phyloP scores from a whole-genome alignment of 2,113 vertebrate genomes.

The Eira barbara region DNA sequence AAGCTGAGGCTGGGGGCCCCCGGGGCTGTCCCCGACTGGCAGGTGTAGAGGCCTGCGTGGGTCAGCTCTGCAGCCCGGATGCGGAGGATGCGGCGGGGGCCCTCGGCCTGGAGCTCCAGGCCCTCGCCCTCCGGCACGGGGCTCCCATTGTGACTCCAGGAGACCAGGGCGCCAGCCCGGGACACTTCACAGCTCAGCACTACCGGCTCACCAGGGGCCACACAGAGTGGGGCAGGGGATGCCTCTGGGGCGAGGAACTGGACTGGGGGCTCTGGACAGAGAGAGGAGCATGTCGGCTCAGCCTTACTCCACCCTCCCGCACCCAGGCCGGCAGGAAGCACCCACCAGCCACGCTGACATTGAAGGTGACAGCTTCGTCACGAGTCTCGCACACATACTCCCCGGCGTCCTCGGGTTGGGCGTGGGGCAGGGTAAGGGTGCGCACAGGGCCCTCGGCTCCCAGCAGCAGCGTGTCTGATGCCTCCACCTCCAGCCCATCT shows the following conservation, averaged over 20 bases:
- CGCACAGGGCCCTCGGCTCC: conserved; percentile 82
- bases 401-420: conserved; percentile 84
- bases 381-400: conserved; percentile 91
- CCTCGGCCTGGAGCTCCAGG: conserved; percentile 85
- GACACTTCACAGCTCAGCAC: conserved; percentile 86
- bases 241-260: conserved; percentile 79
- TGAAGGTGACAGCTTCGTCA: conserved; percentile 88
- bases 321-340: not conserved
- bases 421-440: conserved; percentile 83
- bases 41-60: conserved; percentile 89
- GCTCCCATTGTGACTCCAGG: conserved; percentile 77
- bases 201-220: conserved; percentile 72
- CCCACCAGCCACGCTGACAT: conserved; percentile 90
- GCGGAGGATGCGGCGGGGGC: conserved; percentile 81
- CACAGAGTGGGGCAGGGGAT: conserved; percentile 48
- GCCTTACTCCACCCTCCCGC: rapidly evolving
- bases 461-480: conserved; percentile 81
- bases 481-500: conserved; percentile 89
- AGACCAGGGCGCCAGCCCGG: conserved; percentile 65
- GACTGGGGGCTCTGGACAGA: conserved; percentile 79
- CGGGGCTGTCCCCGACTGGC: conserved; percentile 81
- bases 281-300: not conserved
- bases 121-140: conserved; percentile 81
- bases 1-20: conserved; percentile 86
- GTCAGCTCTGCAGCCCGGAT: conserved; percentile 80